phyloP scores from a whole-genome alignment of 2,888 invertebrate genomes.

The Drosophila tripunctata region DNA sequence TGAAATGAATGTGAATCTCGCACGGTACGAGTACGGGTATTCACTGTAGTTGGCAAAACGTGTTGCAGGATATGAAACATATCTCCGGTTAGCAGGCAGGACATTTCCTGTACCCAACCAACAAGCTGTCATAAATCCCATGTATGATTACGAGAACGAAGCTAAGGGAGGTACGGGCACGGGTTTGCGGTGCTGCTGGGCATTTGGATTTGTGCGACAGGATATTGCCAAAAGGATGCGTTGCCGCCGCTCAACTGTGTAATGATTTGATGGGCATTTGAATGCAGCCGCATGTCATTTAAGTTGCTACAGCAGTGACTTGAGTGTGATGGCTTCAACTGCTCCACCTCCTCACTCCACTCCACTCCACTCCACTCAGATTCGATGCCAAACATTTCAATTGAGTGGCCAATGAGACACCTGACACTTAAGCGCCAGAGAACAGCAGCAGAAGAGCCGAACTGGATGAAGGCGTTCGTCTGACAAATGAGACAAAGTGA shows the following conservation, averaged over 20 bases:
- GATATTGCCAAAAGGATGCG: constrained; percentile 76
- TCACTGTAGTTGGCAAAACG: constrained; percentile 40
- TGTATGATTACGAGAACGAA: constrained; percentile 30
- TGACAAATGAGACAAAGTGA: constrained; percentile 84
- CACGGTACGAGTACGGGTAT: constrained; percentile 13
- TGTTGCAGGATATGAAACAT: constrained; percentile 82
- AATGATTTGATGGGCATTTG: constrained; percentile 79
- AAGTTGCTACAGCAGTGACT: constrained; percentile 58
- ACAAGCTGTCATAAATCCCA: constrained; percentile 68
- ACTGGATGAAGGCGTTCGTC: constrained; percentile 68
- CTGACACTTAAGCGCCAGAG: constrained; percentile 69
- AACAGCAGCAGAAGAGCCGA: neutral
- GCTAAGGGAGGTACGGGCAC: neutral
- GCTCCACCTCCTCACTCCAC: too few species aligned
- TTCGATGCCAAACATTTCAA: constrained; percentile 52
- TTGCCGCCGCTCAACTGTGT: constrained; percentile 52
- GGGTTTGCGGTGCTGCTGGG: constrained; percentile 39
- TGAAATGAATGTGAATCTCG: constrained; percentile 55
- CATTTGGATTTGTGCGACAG: constrained; percentile 60
- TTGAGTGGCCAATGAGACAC: constrained; percentile 65
- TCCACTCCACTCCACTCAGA: constrained; percentile 8
- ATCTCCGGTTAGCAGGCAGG: constrained; percentile 84
- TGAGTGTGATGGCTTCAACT: too few species aligned
- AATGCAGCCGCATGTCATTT: constrained; percentile 70
- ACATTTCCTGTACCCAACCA: constrained; percentile 80